Evolutionary conservation across 2,888 invertebrate species (phyloP).

Genomic region (Acleris cristana): DNA sequence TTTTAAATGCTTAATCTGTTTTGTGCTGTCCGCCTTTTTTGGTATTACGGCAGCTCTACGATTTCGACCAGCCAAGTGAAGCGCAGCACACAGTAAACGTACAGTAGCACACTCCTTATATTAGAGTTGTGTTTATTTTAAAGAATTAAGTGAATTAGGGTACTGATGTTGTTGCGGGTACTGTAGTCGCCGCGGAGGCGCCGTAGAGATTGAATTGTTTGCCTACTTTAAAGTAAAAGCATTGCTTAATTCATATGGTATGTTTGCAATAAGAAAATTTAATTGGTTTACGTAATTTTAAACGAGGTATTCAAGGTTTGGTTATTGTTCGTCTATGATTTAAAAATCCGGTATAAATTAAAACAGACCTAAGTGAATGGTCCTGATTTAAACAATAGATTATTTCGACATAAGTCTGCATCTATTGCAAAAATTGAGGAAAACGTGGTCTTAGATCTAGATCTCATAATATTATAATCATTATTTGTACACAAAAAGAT

Average conservation of each 20-base stretch:
- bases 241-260: conserved; percentile 28
- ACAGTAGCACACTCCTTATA: neutral
- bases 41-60: no score
- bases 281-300: neutral
- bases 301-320: no score
- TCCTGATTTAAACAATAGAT: no score
- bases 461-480: no score
- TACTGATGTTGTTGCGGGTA: conserved; percentile 9
- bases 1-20: no score
- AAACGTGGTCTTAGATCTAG: no score
- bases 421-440: no score
- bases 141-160: neutral
- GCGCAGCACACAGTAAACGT: conserved; percentile 13
- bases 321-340: no score
- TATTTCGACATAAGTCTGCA: neutral
- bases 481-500: no score
- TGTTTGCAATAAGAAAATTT: neutral
- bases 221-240: conserved; percentile 27
- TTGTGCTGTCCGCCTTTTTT: no score
- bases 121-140: neutral
- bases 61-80: conserved; percentile 42
- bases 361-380: no score
- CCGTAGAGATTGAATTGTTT: conserved; percentile 35
- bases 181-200: conserved; percentile 41
- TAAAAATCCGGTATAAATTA: no score